phyloP scores from a whole-genome alignment of 1,140 invertebrate species.

The Leguminivora glycinivorella region DNA sequence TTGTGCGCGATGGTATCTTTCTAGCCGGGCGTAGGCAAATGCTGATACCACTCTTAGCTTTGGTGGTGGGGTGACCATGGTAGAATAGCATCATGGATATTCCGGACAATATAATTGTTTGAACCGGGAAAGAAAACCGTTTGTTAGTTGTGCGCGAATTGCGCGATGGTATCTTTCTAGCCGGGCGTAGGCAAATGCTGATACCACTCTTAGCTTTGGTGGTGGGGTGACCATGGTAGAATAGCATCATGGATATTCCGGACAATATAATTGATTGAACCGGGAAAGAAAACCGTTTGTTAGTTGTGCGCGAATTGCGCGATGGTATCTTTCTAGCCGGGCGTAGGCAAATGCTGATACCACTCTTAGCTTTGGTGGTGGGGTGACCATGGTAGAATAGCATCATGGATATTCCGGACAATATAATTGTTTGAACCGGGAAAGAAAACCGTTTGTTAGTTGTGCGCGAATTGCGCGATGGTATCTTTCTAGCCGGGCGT shows the following conservation, averaged over 20 bases:
- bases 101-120: background rate
- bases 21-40: slow-evolving; percentile 51
- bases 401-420: background rate
- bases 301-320: slow-evolving; percentile 41
- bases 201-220: slow-evolving; percentile 46
- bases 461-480: slow-evolving; percentile 50
- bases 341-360: slow-evolving; percentile 51
- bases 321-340: slow-evolving; percentile 64
- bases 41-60: slow-evolving; percentile 49
- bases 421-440: background rate
- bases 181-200: slow-evolving; percentile 49
- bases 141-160: slow-evolving; percentile 50
- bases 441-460: too few relatives aligned
- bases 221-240: slow-evolving; percentile 40
- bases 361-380: slow-evolving; percentile 44
- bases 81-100: background rate
- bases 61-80: slow-evolving; percentile 41
- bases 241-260: background rate
- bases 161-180: slow-evolving; percentile 66
- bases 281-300: too few relatives aligned
- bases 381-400: slow-evolving; percentile 36
- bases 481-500: slow-evolving; percentile 61
- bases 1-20: slow-evolving; percentile 59
- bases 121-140: too few relatives aligned
- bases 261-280: background rate